Evolutionary conservation across 2,888 invertebrate genomes (phyloP).

Genomic region (Liopterus haemorrhoidalis): DNA sequence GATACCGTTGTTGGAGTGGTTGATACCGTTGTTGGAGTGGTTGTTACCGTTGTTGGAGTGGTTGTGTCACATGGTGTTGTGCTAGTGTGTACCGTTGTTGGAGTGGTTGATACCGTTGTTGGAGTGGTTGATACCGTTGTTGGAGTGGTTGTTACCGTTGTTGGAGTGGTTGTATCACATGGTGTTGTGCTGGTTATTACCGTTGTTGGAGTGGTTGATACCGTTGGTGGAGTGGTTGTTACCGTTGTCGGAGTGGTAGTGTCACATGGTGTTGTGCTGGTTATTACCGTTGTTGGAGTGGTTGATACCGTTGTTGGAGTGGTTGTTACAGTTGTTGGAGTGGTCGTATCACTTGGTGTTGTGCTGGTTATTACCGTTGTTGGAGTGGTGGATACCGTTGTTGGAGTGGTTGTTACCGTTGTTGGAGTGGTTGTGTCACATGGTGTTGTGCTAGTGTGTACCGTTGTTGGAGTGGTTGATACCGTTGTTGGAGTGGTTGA

Average conservation of each 20-base stretch:
- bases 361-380: too few species aligned
- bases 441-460: too few species aligned
- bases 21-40: too few species aligned
- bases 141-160: not conserved
- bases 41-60: too few species aligned
- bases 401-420: constrained; percentile 6
- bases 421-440: not conserved
- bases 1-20: too few species aligned
- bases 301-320: not conserved
- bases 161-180: not conserved
- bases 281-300: not conserved
- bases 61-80: too few species aligned
- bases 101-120: too few species aligned
- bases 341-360: too few species aligned
- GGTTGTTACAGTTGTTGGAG: not conserved
- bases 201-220: constrained; percentile 4
- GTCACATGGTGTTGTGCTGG: not conserved
- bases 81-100: too few species aligned
- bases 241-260: not conserved
- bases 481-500: constrained; percentile 9
- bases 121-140: too few species aligned
- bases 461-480: constrained; percentile 6
- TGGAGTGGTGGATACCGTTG: not conserved
- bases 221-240: not conserved
- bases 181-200: not conserved